Conservation (phyloP, 2,797 vertebrate species). For the Allenopithecus nigroviridis region DNA sequence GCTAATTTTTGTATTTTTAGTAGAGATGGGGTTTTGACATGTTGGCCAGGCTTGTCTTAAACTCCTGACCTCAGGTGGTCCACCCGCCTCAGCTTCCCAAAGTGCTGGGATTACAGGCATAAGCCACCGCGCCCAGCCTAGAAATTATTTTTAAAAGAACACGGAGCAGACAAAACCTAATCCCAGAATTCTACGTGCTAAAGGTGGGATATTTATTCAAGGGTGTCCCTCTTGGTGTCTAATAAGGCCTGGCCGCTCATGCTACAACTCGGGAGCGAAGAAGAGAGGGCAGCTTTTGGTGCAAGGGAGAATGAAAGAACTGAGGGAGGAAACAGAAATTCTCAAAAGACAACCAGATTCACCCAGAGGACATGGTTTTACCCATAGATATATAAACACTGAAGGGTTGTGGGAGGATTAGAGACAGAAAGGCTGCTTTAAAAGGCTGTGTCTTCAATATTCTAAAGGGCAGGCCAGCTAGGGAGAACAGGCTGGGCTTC, state of each 20-base stretch:
- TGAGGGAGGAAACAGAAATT: neutral
- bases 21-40: neutral
- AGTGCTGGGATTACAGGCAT: neutral
- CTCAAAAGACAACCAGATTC: neutral
- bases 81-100: neutral
- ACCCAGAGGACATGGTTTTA: neutral
- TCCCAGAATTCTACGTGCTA: neutral
- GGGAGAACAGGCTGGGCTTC: neutral
- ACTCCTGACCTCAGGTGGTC: neutral
- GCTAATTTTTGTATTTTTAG: neutral
- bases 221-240: neutral
- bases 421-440: neutral
- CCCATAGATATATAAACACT: neutral
- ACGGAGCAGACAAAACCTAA: neutral
- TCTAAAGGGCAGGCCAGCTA: neutral
- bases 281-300: neutral
- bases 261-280: neutral
- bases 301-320: neutral
- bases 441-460: neutral
- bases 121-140: neutral
- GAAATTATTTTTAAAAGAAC: neutral
- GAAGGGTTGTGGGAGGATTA: neutral
- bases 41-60: neutral
- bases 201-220: neutral
- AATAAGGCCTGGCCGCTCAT: neutral